Conservation (phyloP, 2,888 invertebrate genomes). For the Kryphioiulus occultus region DNA sequence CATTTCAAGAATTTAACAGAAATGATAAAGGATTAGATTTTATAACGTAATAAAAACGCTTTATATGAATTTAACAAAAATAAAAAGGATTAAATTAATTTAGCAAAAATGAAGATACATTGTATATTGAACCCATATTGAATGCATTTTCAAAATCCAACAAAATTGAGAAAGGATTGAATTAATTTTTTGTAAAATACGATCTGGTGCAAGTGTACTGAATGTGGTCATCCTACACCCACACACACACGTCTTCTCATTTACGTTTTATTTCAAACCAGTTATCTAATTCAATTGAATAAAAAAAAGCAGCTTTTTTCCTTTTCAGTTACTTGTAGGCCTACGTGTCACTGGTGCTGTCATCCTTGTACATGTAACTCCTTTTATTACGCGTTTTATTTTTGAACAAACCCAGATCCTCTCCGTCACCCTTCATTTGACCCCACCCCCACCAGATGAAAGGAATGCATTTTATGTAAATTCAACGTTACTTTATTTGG, state of each 20-base stretch:
- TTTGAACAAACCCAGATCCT: conserved; percentile 5
- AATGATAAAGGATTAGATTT: too few species aligned
- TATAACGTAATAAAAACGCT: too few species aligned
- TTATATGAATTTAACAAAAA: too few species aligned
- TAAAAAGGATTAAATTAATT: too few species aligned
- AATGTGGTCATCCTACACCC: background rate
- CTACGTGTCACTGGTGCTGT: background rate
- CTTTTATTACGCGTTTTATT: background rate
- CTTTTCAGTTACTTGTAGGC: background rate
- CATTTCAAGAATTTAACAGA: too few species aligned
- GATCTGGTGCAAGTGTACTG: background rate
- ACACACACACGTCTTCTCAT: background rate
- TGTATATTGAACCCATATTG: too few species aligned
- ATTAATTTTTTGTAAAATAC: too few species aligned
- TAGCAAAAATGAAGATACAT: too few species aligned
- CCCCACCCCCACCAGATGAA: background rate
- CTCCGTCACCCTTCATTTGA: background rate
- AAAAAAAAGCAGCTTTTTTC: background rate
- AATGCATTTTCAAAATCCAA: too few species aligned
- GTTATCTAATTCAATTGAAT: background rate
- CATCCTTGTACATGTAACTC: too few species aligned
- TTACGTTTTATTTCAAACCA: background rate
- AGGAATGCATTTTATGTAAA: background rate
- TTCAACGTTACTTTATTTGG: background rate
- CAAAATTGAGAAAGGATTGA: too few species aligned